Evolutionary conservation across 2,797 vertebrate species (phyloP), one percentile per base, ranked within the genome.

Genomic region (Glyptemys insculpta): DNA sequence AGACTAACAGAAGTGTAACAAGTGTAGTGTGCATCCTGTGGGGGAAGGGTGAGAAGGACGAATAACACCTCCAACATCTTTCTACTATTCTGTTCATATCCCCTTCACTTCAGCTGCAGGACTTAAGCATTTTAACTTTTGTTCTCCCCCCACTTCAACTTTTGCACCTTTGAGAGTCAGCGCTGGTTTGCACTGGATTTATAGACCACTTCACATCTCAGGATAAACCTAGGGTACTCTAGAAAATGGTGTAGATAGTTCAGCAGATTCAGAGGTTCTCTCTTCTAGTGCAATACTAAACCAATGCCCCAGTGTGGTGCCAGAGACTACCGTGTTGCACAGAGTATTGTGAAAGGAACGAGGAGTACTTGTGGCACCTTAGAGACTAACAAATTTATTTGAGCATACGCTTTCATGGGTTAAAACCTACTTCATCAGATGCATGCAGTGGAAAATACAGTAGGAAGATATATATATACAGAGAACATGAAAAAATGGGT

Each of bases 241-340:
- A 5, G n/a, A n/a, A 68, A 57, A 4, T 2, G 0, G 53, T 5
- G 25, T n/a, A 23, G 41, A 65, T 0, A 50, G 5, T 23, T 44
- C 59, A 91, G 89, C 5, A 0, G 52, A 10, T 34, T 85, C 54
- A 74, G 14, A 82, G 21, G 6, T 59, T 96, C 15, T 12, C 31
- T 53, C 5, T 27, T 79, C 79, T 86, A 54, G 3, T 44, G 54
- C 57, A 54, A 21, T 72, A 41, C 65, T 21, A 72, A 23, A 37
- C 8, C 65, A 72, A 72, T 41, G 37, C 21, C n/a, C 65, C 37
- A 41, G 18, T 23, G 21, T 41, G 50, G 3, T 25, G 78, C 25
- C 29, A 3, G 6, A 62, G 6, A 62, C 29, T 31, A 34, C 29
- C 14, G 5, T 12, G 65, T 19, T 37, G 8, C n/a, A 37, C 15